A percentile compares a stretch with the other conserved stretches of the same genome.
Conservation (phyloP, 2,888 invertebrate genomes). For the Panzeria rudis region DNA sequence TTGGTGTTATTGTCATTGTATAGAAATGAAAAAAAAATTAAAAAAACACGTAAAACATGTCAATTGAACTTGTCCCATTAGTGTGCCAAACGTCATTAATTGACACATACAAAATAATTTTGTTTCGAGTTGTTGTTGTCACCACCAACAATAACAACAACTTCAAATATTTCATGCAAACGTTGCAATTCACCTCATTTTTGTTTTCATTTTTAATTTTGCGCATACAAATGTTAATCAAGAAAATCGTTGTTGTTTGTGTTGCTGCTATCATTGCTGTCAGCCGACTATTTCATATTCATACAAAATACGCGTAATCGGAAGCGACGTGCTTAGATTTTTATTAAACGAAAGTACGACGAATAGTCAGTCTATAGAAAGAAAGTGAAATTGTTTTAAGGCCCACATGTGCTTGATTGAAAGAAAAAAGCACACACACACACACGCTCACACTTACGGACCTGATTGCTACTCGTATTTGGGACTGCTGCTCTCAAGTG, state of each 20-base stretch:
- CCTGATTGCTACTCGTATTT: conserved; percentile 7
- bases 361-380: conserved; percentile 36
- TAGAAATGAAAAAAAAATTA: neutral
- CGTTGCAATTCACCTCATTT: conserved; percentile 55
- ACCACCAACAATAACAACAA: neutral
- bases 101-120: conserved; percentile 64
- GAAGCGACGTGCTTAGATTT: conserved; percentile 72
- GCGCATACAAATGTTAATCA: conserved; percentile 48
- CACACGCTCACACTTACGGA: neutral
- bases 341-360: conserved; percentile 67
- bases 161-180: conserved; percentile 1
- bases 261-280: conserved; percentile 37
- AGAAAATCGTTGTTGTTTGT: conserved; percentile 40
- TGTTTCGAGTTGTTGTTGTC: neutral
- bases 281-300: conserved; percentile 45
- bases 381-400: conserved; percentile 68
- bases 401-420: conserved; percentile 7
- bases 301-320: conserved; percentile 70
- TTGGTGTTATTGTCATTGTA: conserved; percentile 20
- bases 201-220: conserved; percentile 19
- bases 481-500: conserved; percentile 23
- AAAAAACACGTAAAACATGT: conserved; percentile 61
- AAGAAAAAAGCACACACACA: neutral
- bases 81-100: conserved; percentile 72
- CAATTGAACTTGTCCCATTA: conserved; percentile 72